Evolutionary conservation across 1,140 invertebrate species (phyloP), one percentile per base, ranked within the genome.

Genomic region (Globodera ellingtonae): DNA sequence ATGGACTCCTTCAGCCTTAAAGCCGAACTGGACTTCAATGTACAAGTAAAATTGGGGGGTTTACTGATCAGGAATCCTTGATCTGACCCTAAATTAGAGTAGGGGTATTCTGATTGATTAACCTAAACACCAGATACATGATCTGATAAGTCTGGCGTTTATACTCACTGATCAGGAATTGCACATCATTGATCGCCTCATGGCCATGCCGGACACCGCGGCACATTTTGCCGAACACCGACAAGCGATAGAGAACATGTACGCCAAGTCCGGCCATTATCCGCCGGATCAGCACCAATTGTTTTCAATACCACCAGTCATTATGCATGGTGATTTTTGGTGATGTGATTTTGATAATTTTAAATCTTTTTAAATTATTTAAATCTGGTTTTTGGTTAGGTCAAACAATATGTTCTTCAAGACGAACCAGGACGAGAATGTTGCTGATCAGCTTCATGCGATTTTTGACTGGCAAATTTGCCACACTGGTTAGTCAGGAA

Each of bases 241-340:
- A 47, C 10, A 77, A 47, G 21, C 46, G 65, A 8, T 77, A n/a
- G 4, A 24, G 21, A 46, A 77, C 44, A 47, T 69, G 24, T 77
- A 47, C 69, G 13, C n/a, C 21, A 4, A n/a, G 35, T 24, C 2
- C 35, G 75, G 75, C n/a, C 52, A 3, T 15, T 77, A 77, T 46
- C 6, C 18, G 69, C 65, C 69, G n/a, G 75, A 77, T 47, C 75
- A 77, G 50, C 75, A 77, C 48, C 70, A 77, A 77, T 7, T 24
- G 24, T 77, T 77, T 67, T 15, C 10, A 77, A 5, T 77, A 48
- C 9, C 65, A 18, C 75, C 62, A 67, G 75, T 77, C 48, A 77
- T 77, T 65, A 59, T 69, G 48, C 75, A 77, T 47, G 75, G 75
- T 9, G 75, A 77, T 67, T 67, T 50, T 77, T 77, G 75, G 75